Conservation (phyloP, 2,113 vertebrate species). For the Anarhynchus alexandrinus region DNA sequence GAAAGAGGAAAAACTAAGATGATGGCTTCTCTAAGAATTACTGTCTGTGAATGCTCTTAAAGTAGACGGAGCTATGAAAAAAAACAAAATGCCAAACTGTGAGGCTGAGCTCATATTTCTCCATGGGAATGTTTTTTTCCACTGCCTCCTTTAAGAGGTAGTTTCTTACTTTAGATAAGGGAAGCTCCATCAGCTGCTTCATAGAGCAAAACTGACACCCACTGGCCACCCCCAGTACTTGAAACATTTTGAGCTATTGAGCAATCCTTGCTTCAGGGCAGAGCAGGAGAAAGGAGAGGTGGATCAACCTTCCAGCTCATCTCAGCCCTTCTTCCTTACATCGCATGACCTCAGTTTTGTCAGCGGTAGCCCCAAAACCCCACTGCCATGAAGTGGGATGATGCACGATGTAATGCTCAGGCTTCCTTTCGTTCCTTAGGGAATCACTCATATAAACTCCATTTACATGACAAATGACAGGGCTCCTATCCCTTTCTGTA, state of each 20-base stretch:
- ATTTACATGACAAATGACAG: not conserved
- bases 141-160: conserved; percentile 26
- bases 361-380: not conserved
- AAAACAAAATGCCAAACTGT: not conserved
- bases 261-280: not conserved
- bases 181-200: conserved; percentile 31
- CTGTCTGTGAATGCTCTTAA: not conserved
- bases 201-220: conserved; percentile 68
- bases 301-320: not conserved
- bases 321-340: not conserved
- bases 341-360: not conserved
- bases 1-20: not conserved
- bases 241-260: not conserved
- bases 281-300: not conserved
- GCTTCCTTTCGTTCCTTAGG: not conserved
- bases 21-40: not conserved
- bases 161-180: conserved; percentile 34
- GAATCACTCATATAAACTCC: fast-evolving
- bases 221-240: conserved; percentile 62
- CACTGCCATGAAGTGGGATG: not conserved
- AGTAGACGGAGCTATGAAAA: not conserved
- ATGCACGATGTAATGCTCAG: fast-evolving
- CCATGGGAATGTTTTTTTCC: not conserved
- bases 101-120: not conserved
- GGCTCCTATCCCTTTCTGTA: not conserved